Evolutionary conservation across 2,113 vertebrate species (phyloP).

Genomic region (Lasiurus borealis): DNA sequence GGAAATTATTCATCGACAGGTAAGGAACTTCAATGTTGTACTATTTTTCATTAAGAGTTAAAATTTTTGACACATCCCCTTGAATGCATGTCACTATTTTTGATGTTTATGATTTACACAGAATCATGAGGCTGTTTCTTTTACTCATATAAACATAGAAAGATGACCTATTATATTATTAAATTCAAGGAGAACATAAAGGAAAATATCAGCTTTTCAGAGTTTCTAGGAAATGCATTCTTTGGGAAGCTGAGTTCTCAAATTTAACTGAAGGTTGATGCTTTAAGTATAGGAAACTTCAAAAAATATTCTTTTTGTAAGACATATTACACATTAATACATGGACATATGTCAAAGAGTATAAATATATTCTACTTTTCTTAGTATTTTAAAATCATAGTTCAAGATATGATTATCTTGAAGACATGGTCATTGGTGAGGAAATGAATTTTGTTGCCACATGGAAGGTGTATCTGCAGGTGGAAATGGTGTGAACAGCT

Average conservation of each 20-base stretch:
- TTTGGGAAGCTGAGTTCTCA: constrained; percentile 4
- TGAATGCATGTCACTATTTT: neutral
- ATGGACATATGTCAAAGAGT: neutral
- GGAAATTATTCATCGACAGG: constrained; percentile 94
- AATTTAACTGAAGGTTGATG: neutral
- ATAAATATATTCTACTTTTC: neutral
- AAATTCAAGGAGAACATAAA: neutral
- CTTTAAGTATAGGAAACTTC: neutral
- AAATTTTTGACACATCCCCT: neutral
- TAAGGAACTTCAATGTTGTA: constrained; percentile 75
- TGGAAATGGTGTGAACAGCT: neutral
- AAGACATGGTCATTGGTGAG: neutral
- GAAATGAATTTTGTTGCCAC: neutral
- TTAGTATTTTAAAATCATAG: neutral
- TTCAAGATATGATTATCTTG: neutral
- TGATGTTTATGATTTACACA: constrained; percentile 16
- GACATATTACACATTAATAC: neutral
- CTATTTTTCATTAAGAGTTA: neutral
- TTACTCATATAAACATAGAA: constrained; percentile 8
- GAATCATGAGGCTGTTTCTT: neutral
- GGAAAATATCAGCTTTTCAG: neutral
- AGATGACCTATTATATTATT: neutral
- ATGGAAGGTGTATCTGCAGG: neutral
- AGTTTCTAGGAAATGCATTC: neutral
- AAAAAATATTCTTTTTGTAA: neutral